Evolutionary conservation across 2,888 invertebrate species (phyloP), one percentile per base, ranked within the genome.

Genomic region (Cheilosia soror): DNA sequence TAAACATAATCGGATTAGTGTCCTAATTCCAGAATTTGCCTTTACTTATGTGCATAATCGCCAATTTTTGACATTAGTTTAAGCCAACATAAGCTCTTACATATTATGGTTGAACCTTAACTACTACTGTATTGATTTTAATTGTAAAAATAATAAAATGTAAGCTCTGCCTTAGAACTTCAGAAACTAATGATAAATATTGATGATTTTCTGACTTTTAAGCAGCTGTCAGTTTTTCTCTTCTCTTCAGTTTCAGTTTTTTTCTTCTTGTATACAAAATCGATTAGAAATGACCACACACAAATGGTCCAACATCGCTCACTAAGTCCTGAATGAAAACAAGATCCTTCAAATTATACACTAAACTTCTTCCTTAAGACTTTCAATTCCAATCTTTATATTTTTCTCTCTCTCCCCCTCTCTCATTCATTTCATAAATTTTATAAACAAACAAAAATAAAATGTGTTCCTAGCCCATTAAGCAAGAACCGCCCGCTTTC

Each of bases 401-500:
- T 69, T 37, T 58, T 13, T 66, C 37, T 55, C 15, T 40, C 13
- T 58, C 55, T 65, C 11, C 31, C 37, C n/a, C 25, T 20, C 42
- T 60, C 9, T 79, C 73, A 57, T 66, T 69, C 51, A 51, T 78
- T 42, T 58, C 57, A 65, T 37, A 60, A 72, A 66, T 7, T 47
- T 37, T 40, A 37, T 11, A 53, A 72, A 58, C 1, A 15, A 71
- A 55, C 33, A 40, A n/a, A 40, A n/a, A 29, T 6, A 55, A 57
- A 68, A 27, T 25, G 25, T 6, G 44, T 29, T 47, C 51, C 20
- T 63, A 91, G 90, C 88, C 88, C 75, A 88, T 89, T 88, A 89
- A 89, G 80, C 88, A 88, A 88, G 89, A 91, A 88, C 90, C 90
- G 53, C 88, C 88, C 62, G 91, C 91, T 71, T 92, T 90, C 88